phyloP scores from a whole-genome alignment of 2,113 vertebrate species.

The Erythrolamprus reginae region DNA sequence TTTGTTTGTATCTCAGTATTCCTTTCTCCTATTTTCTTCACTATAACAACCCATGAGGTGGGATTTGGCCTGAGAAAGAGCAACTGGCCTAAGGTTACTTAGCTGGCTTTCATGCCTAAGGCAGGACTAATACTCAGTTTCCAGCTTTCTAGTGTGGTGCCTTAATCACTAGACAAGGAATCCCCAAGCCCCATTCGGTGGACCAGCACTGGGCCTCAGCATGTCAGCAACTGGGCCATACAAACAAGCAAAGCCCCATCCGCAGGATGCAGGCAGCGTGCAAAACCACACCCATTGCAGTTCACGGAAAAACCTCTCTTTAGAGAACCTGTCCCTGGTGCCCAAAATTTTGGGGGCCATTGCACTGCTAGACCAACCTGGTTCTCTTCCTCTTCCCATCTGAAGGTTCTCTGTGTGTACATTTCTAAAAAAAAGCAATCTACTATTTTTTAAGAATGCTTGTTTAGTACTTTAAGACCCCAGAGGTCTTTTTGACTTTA shows the following conservation, averaged over 20 bases:
- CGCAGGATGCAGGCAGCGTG: too few species aligned
- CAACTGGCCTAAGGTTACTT: neutral
- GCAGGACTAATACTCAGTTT: neutral
- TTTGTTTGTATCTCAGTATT: neutral
- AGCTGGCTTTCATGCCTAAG: neutral
- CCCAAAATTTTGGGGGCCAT: too few species aligned
- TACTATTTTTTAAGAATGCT: neutral
- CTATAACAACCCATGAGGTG: neutral
- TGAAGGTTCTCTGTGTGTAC: neutral
- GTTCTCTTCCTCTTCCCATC: neutral
- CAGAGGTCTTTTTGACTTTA: neutral
- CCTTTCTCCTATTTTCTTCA: neutral
- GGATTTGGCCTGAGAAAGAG: neutral
- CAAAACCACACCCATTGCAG: too few species aligned
- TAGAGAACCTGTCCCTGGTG: too few species aligned
- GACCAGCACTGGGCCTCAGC: too few species aligned
- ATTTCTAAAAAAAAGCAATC: neutral
- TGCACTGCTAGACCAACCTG: neutral
- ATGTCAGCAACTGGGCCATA: too few species aligned
- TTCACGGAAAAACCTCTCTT: too few species aligned
- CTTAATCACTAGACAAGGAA: neutral
- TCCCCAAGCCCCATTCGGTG: neutral
- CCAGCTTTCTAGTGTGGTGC: neutral
- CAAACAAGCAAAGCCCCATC: too few species aligned
- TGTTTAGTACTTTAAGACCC: neutral